phyloP scores from a whole-genome alignment of 2,113 vertebrate genomes.

The Hyla sarda region DNA sequence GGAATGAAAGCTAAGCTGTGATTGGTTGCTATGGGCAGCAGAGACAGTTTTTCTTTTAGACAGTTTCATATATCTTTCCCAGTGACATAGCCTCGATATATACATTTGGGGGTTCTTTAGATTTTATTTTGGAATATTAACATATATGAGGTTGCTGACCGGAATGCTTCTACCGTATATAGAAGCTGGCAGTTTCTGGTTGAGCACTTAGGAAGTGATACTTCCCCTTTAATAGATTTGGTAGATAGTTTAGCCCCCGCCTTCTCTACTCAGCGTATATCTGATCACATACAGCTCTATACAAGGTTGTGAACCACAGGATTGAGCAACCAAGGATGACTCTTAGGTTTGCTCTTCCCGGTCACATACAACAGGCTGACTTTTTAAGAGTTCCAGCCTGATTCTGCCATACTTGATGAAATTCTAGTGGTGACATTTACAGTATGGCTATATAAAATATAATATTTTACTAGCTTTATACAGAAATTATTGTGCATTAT shows the following conservation, averaged over 20 bases:
- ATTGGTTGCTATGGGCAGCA: too few relatives aligned
- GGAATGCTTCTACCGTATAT: background rate
- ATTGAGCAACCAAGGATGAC: slow-evolving; percentile 1
- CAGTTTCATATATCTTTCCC: too few relatives aligned
- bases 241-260: background rate
- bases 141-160: too few relatives aligned
- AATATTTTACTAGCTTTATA: too few relatives aligned
- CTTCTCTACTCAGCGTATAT: background rate
- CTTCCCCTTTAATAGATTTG: slow-evolving; percentile 30
- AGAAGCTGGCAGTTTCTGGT: background rate
- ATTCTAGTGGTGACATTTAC: background rate
- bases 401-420: background rate
- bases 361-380: background rate
- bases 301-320: background rate
- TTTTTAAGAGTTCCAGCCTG: background rate
- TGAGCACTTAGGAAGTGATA: slow-evolving; percentile 3
- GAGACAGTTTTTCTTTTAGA: too few relatives aligned
- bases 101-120: too few relatives aligned
- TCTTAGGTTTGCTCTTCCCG: background rate
- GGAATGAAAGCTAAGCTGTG: too few relatives aligned
- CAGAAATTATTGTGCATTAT: too few relatives aligned
- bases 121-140: too few relatives aligned
- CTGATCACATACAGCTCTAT: background rate
- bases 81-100: too few relatives aligned
- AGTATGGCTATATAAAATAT: too few relatives aligned